phyloP scores from a whole-genome alignment of 2,797 vertebrate species.

The Pelochelys cantorii region DNA sequence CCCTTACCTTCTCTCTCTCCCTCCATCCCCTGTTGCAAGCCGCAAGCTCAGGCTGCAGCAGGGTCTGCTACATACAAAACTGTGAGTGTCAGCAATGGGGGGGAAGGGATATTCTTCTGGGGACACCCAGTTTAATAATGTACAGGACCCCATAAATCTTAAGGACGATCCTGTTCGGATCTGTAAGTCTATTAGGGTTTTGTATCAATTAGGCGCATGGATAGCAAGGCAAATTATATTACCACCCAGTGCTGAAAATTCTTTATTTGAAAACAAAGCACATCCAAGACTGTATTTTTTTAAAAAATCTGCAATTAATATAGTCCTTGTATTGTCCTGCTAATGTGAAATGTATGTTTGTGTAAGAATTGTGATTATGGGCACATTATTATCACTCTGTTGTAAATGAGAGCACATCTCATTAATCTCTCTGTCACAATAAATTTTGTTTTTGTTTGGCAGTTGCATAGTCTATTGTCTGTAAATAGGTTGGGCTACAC shows the following conservation, averaged over 20 bases:
- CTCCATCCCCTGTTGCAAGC: no score
- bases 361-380: not conserved
- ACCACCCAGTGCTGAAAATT: not conserved
- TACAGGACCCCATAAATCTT: no score
- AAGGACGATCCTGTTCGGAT: not conserved
- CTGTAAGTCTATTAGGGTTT: not conserved
- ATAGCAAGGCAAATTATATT: not conserved
- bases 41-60: no score
- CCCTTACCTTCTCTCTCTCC: no score
- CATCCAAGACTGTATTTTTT: not conserved
- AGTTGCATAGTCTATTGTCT: not conserved
- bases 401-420: not conserved
- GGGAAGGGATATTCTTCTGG: no score
- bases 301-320: constrained; percentile 4
- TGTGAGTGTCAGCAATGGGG: no score
- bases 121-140: no score
- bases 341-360: not conserved
- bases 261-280: not conserved
- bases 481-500: not conserved
- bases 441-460: not conserved
- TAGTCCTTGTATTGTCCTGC: not conserved
- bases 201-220: not conserved
- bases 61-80: no score
- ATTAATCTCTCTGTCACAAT: not conserved
- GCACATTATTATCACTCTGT: not conserved